These are phyloP conservation scores for Epicampocera succincta DNA, from an alignment of 2,888 invertebrate species.

Conservation along the genomic window DNA sequence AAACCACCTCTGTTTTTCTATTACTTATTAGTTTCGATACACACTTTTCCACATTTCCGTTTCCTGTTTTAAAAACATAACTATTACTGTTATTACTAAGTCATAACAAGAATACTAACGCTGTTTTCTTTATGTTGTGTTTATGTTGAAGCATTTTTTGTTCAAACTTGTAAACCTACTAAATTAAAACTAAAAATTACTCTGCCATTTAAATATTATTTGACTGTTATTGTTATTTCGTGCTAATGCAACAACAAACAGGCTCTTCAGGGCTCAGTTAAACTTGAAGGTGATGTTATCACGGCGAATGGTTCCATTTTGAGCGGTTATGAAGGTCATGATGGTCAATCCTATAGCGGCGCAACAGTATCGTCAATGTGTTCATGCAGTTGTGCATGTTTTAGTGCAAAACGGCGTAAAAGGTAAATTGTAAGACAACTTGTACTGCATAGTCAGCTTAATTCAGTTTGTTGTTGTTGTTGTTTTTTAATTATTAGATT, in stretches of 20 bases:
- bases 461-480: no score
- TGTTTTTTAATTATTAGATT: no score
- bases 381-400: conserved; percentile 82
- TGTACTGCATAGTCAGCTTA: no score
- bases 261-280: conserved; percentile 96
- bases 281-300: conserved; percentile 98
- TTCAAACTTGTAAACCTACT: conserved; percentile 17
- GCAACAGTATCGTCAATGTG: conserved; percentile 81
- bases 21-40: conserved; percentile 36
- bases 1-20: conserved; percentile 23
- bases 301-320: conserved; percentile 95
- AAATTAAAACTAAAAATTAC: neutral
- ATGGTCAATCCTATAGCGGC: conserved; percentile 79
- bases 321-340: conserved; percentile 84
- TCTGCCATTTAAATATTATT: conserved; percentile 31
- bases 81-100: conserved; percentile 55
- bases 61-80: conserved; percentile 62
- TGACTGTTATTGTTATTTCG: conserved; percentile 28
- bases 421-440: conserved; percentile 80
- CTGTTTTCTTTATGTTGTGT: conserved; percentile 62
- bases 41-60: conserved; percentile 59
- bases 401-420: conserved; percentile 81
- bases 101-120: conserved; percentile 53
- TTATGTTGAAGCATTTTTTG: conserved; percentile 39
- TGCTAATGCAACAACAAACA: conserved; percentile 80